Conservation (phyloP, 2,797 vertebrate genomes). For the Arremon brunneinucha region DNA sequence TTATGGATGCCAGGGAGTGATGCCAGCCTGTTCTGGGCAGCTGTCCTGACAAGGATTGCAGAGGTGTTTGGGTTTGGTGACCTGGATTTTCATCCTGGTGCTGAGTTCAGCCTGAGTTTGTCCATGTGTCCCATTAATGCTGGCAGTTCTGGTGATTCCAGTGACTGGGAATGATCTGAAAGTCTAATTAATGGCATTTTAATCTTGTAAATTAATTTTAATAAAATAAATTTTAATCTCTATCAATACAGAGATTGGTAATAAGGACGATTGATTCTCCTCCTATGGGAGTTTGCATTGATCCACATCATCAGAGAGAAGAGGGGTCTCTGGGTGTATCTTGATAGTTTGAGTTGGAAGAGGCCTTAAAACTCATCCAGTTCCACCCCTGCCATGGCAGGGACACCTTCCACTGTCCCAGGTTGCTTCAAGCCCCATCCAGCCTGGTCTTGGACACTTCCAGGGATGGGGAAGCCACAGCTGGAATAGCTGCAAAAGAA, state of each 20-base stretch:
- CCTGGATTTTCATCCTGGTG: neutral
- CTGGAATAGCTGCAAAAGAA: neutral
- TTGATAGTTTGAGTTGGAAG: neutral
- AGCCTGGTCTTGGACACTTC: accelerated
- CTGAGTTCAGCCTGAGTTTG: neutral
- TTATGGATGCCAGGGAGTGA: neutral
- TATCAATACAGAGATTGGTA: neutral
- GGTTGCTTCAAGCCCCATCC: accelerated
- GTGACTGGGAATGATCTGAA: neutral
- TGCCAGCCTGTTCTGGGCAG: neutral
- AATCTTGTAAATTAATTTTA: neutral
- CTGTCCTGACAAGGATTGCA: neutral
- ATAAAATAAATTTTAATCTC: neutral
- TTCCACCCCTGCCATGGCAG: neutral
- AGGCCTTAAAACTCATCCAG: accelerated
- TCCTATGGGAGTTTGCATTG: accelerated
- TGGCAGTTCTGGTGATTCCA: neutral
- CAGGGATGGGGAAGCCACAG: neutral
- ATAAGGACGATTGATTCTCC: neutral
- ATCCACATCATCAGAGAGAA: neutral
- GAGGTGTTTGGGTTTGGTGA: neutral
- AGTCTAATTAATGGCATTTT: neutral
- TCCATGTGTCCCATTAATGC: neutral
- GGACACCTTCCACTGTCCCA: accelerated
- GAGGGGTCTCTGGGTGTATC: neutral